Evolutionary conservation across 1,140 invertebrate genomes (phyloP).

Genomic region (Protaetia brevitarsis): DNA sequence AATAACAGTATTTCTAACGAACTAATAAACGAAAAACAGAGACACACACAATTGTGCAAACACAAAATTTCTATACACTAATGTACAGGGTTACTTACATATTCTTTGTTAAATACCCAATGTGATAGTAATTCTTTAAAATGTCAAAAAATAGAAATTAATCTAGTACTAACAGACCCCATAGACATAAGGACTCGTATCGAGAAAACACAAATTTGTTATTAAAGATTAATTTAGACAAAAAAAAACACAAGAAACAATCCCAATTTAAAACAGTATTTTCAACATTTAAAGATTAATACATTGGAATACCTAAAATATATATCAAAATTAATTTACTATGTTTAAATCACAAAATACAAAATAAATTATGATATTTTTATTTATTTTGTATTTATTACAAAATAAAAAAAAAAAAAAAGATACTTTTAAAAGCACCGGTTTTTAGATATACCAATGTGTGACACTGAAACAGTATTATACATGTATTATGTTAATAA

Average conservation of each 20-base stretch:
- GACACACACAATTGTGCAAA: conserved; percentile 7
- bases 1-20: conserved; percentile 24
- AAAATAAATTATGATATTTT: not conserved
- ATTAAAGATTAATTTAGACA: not conserved
- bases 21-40: conserved; percentile 25
- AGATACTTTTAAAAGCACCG: not conserved
- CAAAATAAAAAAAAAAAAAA: not conserved
- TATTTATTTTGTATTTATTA: not conserved
- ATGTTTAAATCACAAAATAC: no score
- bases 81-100: conserved; percentile 2
- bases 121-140: not conserved
- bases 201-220: not conserved
- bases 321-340: no score
- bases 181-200: not conserved
- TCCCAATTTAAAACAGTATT: not conserved
- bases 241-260: not conserved
- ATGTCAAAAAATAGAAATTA: not conserved
- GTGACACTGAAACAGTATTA: not conserved
- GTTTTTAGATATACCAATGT: not conserved
- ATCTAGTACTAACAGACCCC: not conserved
- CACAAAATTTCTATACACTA: conserved; percentile 17
- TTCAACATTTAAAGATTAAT: not conserved
- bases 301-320: not conserved
- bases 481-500: conserved; percentile 3
- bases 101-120: not conserved